These are phyloP conservation scores for Tupaia tana DNA, from an alignment of 2,113 vertebrate species.

Conservation along the genomic window DNA sequence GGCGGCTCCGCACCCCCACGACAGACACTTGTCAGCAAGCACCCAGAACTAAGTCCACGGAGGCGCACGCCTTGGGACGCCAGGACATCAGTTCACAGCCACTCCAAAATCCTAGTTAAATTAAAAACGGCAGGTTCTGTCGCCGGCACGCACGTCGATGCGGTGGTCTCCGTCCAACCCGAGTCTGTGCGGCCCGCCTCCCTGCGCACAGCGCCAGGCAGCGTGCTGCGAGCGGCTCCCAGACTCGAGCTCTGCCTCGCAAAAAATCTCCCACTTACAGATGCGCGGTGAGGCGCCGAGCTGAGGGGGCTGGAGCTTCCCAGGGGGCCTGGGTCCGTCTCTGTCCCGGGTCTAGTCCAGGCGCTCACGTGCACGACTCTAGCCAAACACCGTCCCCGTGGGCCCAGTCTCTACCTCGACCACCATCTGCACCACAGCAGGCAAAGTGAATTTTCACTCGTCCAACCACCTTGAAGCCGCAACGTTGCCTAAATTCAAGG, in stretches of 20 bases:
- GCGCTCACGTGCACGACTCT: no score
- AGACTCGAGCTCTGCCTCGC: neutral
- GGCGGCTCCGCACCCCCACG: neutral
- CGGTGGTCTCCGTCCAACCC: neutral
- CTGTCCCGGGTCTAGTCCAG: accelerated
- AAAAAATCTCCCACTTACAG: neutral
- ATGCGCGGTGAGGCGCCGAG: accelerated
- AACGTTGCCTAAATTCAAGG: neutral
- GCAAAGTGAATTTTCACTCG: neutral
- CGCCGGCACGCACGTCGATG: accelerated
- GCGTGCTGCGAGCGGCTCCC: no score
- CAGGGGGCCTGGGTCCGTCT: accelerated
- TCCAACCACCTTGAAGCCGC: neutral
- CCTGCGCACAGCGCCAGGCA: neutral
- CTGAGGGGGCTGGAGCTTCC: neutral
- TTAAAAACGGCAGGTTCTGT: neutral
- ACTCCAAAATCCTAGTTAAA: neutral
- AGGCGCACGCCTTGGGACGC: neutral
- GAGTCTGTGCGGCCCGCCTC: accelerated
- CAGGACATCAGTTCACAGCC: neutral
- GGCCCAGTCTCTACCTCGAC: neutral
- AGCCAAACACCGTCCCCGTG: neutral
- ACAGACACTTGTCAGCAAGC: neutral
- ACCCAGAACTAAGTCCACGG: no score
- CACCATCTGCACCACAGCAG: neutral